Evolutionary conservation across 2,797 vertebrate genomes (phyloP).

Genomic region (Discoglossus pictus): DNA sequence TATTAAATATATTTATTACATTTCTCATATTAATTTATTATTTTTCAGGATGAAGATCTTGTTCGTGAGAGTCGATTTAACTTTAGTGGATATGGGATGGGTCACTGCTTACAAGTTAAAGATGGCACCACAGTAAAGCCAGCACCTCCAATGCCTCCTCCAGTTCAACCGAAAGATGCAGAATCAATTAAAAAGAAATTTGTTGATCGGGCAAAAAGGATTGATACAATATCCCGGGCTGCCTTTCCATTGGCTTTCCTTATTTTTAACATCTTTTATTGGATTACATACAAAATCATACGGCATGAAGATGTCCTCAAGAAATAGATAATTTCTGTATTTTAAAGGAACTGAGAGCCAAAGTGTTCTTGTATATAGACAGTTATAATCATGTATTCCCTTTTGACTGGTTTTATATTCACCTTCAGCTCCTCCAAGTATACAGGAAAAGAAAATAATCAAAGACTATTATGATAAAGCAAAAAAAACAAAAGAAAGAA

Average conservation of each 20-base stretch:
- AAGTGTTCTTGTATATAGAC: conserved; percentile 75
- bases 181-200: conserved; percentile 94
- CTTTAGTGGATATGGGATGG: conserved; percentile 89
- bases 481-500: conserved; percentile 32
- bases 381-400: conserved; percentile 65
- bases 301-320: conserved; percentile 88
- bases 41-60: conserved; percentile 83
- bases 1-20: conserved; percentile 33
- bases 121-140: conserved; percentile 84
- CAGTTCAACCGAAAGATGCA: conserved; percentile 78
- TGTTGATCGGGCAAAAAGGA: conserved; percentile 96
- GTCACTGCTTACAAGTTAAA: conserved; percentile 88
- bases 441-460: conserved; percentile 53
- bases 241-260: conserved; percentile 96
- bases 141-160: conserved; percentile 69
- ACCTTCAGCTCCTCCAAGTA: conserved; percentile 35
- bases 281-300: conserved; percentile 99
- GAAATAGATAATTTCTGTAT: conserved; percentile 70
- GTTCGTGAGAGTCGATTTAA: conserved; percentile 88
- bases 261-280: conserved; percentile 98
- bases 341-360: conserved; percentile 64
- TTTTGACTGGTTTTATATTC: conserved; percentile 59
- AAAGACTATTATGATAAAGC: conserved; percentile 53
- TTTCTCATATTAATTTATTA: conserved; percentile 44
- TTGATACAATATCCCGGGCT: conserved; percentile 95